Evolutionary conservation across 2,888 invertebrate species (phyloP), one percentile per base, ranked within the genome.

Genomic region (Tetragonisca angustula): DNA sequence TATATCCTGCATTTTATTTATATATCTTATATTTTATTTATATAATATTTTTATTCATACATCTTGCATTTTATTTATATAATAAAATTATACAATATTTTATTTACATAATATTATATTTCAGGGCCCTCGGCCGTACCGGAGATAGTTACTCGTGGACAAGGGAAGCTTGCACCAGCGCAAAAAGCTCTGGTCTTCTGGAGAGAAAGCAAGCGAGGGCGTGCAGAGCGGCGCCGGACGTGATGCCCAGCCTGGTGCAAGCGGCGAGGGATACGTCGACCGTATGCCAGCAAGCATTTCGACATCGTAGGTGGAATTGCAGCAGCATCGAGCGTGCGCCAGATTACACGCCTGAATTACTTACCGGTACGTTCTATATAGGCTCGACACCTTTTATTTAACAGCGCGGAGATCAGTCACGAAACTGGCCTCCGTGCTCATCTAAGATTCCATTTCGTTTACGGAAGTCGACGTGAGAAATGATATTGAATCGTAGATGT

Each of bases 281-380:
- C 84, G 96, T 97, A 71, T 98, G 98, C 94, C 96, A 97, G 93
- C 95, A 95, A 86, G 95, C 97, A 43, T 97, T 98, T 94, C 95
- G 95, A 49, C 96, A 97, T 90, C 95, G 97, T 85, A 95, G 98
- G 81, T 98, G 98, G 98, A 98, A 98, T 95, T 98, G 98, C 95
- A 97, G 97, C 81, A 97, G 97, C 67, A 95, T 97, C 75, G 95
- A 96, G 64, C 95, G 95, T 36, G 97, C 97, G 0, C 98, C 98
- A 0, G 95, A 95, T 89, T 96, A 96, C 89, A 96, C 97, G n/a
- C 96, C 97, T 13, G 98, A 98, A 94, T 95, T 98, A 86, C 96
- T 97, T 2, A 96, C 97, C 95, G 98, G 98, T 97, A 84, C n/a
- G 75, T 81, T 43, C 59, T 61, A 21, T 3, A 67, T 65, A 36